Conservation (phyloP, 2,797 vertebrate species). For the Eremophila alpestris region DNA sequence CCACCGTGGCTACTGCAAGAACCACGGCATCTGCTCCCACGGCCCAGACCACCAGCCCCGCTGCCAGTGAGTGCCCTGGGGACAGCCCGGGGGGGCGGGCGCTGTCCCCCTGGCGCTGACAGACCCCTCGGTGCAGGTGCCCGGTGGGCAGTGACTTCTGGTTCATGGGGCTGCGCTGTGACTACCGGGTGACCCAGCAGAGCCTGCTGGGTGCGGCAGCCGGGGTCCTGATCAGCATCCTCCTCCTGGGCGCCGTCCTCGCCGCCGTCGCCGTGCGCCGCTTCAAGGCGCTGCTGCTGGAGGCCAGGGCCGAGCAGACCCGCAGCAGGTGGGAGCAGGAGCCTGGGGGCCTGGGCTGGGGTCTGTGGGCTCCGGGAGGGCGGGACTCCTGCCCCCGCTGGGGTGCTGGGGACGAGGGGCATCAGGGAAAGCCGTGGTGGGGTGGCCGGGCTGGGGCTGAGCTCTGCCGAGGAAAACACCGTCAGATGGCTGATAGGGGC, state of each 20-base stretch:
- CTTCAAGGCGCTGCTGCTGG: conserved; percentile 83
- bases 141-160: conserved; percentile 85
- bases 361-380: fast-evolving
- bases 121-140: conserved; percentile 68
- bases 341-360: too few species aligned
- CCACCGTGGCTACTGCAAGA: conserved; percentile 82
- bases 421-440: neutral
- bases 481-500: neutral
- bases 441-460: neutral
- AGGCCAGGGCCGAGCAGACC: conserved; percentile 88
- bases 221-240: conserved; percentile 75
- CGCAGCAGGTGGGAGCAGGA: conserved; percentile 83
- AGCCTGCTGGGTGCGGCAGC: conserved; percentile 80
- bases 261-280: conserved; percentile 80
- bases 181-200: conserved; percentile 82
- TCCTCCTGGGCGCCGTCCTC: conserved; percentile 71
- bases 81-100: fast-evolving
- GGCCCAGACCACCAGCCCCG: conserved; percentile 73
- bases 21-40: conserved; percentile 89
- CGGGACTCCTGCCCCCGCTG: neutral
- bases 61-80: conserved; percentile 79
- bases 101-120: fast-evolving
- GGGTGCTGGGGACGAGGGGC: fast-evolving
- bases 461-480: neutral
- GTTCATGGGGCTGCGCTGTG: conserved; percentile 87